Evolutionary conservation across 2,113 vertebrate species (phyloP).

Genomic region (Phainopepla nitens): DNA sequence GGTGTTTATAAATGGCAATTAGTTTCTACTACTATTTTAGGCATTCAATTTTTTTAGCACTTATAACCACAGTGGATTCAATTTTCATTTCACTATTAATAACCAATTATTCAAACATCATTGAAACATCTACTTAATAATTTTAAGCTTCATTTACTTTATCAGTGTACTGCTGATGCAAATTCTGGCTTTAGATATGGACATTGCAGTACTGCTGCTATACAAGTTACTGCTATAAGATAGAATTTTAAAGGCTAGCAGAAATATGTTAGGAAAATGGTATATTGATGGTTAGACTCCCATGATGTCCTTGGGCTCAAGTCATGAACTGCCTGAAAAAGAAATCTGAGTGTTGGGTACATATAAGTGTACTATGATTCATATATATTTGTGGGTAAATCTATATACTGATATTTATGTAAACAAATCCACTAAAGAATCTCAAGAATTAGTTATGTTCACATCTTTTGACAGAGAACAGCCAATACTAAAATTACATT

Average conservation of each 20-base stretch:
- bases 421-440: neutral
- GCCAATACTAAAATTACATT: neutral
- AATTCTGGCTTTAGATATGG: neutral
- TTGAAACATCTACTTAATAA: neutral
- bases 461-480: neutral
- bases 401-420: neutral
- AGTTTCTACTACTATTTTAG: neutral
- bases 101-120: neutral
- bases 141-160: neutral
- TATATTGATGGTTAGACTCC: neutral
- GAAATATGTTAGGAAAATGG: neutral
- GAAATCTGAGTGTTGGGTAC: neutral
- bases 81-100: neutral
- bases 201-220: neutral
- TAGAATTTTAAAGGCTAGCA: neutral
- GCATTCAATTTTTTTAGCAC: neutral
- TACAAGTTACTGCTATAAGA: neutral
- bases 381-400: neutral
- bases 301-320: neutral
- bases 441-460: neutral
- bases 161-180: neutral
- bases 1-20: neutral
- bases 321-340: neutral
- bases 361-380: neutral
- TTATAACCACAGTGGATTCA: neutral